phyloP scores from a whole-genome alignment of 2,113 vertebrate genomes.

The Numida meleagris region DNA sequence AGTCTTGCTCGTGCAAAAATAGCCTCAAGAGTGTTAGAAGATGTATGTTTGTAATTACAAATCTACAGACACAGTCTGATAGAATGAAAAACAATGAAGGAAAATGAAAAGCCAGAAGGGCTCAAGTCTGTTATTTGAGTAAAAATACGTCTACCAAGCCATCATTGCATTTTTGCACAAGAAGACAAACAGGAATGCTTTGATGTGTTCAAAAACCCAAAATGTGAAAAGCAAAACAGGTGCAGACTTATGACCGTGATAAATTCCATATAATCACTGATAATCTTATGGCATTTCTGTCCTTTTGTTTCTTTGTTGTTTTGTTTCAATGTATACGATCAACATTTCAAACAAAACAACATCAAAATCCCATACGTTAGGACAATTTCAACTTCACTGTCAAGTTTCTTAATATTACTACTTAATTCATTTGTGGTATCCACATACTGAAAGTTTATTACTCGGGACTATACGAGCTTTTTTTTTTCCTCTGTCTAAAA shows the following conservation, averaged over 20 bases:
- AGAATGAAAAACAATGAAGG: neutral
- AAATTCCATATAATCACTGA: conserved; percentile 81
- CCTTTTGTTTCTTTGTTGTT: neutral
- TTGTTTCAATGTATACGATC: conserved; percentile 44
- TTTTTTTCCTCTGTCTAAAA: neutral
- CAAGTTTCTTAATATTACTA: neutral
- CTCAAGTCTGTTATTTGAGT: neutral
- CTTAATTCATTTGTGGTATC: neutral
- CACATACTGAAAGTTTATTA: neutral
- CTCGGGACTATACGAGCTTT: neutral
- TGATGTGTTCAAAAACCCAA: conserved; percentile 77
- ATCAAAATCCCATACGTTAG: conserved; percentile 33
- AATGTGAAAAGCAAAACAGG: conserved; percentile 75
- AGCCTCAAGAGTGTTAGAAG: neutral
- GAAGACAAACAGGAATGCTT: conserved; percentile 78
- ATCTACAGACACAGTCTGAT: neutral
- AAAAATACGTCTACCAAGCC: neutral
- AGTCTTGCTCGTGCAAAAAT: neutral
- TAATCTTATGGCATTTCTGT: conserved; percentile 73
- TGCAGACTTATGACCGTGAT: conserved; percentile 82
- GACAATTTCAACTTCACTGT: neutral
- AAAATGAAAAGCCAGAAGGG: neutral
- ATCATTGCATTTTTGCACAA: neutral
- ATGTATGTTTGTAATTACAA: neutral
- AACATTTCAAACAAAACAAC: conserved; percentile 51